phyloP scores from a whole-genome alignment of 2,888 invertebrate species.

The Cataglyphis livida region DNA sequence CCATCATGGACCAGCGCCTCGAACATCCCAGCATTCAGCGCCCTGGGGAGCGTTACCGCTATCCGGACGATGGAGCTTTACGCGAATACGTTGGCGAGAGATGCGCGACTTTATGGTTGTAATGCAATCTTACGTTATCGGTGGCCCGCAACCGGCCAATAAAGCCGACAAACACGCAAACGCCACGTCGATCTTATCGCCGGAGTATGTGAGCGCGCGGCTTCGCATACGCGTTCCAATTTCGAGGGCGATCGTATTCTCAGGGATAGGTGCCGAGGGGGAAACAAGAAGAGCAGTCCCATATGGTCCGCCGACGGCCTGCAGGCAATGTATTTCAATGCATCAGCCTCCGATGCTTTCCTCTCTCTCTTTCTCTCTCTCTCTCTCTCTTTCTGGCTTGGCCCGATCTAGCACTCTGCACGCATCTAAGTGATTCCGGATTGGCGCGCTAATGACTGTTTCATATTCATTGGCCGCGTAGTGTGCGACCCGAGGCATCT shows the following conservation, averaged over 20 bases:
- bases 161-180: slow-evolving; percentile 72
- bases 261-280: slow-evolving; percentile 44
- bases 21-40: slow-evolving; percentile 15
- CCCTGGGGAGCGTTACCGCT: slow-evolving; percentile 30
- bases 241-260: slow-evolving; percentile 62
- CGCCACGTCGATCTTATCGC: slow-evolving; percentile 73
- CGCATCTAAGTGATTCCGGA: slow-evolving; percentile 76
- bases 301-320: slow-evolving; percentile 53
- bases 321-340: slow-evolving; percentile 75
- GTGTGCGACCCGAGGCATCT: slow-evolving; percentile 56
- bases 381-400: slow-evolving; percentile 17
- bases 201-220: slow-evolving; percentile 37
- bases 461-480: slow-evolving; percentile 76
- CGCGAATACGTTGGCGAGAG: slow-evolving; percentile 48
- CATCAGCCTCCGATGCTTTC: slow-evolving; percentile 53
- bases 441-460: slow-evolving; percentile 78
- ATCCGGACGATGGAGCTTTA: slow-evolving; percentile 49
- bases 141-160: slow-evolving; percentile 71
- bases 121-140: slow-evolving; percentile 77
- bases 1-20: slow-evolving; percentile 33
- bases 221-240: slow-evolving; percentile 57
- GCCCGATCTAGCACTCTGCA: slow-evolving; percentile 47
- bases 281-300: slow-evolving; percentile 42
- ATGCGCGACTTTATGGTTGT: slow-evolving; percentile 73
- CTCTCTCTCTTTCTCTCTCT: slow-evolving; percentile 29